These are phyloP conservation scores for Otocyon megalotis DNA, from an alignment of 2,113 vertebrate genomes.

Conservation along the genomic window DNA sequence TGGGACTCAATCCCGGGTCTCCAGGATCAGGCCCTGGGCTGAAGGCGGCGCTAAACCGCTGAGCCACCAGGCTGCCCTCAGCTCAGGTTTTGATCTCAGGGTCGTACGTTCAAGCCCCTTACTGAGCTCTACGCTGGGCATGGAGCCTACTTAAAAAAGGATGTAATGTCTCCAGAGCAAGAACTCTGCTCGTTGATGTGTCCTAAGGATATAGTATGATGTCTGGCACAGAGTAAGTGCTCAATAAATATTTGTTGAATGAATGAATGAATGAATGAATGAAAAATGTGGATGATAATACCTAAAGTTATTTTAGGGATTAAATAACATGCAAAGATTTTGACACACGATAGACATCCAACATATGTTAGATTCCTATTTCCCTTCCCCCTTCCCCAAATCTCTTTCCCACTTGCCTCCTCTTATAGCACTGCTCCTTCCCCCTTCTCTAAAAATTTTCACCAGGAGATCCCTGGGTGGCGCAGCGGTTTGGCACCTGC, in stretches of 20 bases:
- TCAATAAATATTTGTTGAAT: slow-evolving; percentile 41
- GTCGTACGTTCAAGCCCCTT: background rate
- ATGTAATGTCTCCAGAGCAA: background rate
- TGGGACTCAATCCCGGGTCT: no score
- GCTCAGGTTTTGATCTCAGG: background rate
- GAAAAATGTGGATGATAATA: slow-evolving; percentile 22
- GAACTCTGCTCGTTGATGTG: background rate
- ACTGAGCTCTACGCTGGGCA: background rate
- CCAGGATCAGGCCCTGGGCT: no score
- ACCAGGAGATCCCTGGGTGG: background rate
- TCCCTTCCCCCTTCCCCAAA: background rate
- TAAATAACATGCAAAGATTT: slow-evolving; percentile 12
- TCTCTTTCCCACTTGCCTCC: background rate
- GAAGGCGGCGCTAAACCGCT: no score
- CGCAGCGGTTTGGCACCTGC: no score
- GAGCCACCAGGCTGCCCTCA: background rate
- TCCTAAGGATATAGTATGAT: background rate
- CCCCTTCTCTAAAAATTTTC: background rate
- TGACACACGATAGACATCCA: background rate
- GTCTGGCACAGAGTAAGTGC: background rate
- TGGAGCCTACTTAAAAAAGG: background rate
- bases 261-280: slow-evolving; percentile 42
- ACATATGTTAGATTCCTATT: background rate
- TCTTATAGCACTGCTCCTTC: background rate
- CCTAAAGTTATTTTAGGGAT: background rate